phyloP scores from a whole-genome alignment of 2,113 vertebrate species.

The Phrynocephalus versicolor region DNA sequence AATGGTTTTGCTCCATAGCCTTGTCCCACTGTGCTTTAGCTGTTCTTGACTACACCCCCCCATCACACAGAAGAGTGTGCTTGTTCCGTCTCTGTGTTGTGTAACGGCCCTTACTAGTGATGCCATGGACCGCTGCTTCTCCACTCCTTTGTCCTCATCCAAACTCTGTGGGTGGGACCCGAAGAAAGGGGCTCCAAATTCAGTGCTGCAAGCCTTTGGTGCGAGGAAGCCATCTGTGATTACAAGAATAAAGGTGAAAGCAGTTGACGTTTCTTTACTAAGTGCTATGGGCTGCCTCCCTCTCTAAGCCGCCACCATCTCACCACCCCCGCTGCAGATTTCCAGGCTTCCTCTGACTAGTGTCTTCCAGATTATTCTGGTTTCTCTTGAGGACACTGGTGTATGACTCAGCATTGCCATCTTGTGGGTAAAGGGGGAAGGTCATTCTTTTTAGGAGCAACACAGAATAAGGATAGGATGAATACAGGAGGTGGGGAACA shows the following conservation, averaged over 20 bases:
- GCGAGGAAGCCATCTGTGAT: neutral
- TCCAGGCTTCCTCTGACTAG: neutral
- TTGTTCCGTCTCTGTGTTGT: neutral
- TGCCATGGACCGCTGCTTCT: neutral
- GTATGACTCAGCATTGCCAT: constrained; percentile 4
- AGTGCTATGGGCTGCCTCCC: too few species aligned
- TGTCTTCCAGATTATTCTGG: constrained; percentile 17
- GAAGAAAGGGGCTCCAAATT: neutral
- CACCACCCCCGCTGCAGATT: too few species aligned
- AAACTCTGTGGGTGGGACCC: neutral
- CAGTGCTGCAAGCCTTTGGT: neutral
- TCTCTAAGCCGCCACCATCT: too few species aligned
- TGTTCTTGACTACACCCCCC: neutral
- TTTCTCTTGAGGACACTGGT: neutral
- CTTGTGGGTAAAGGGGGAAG: constrained; percentile 7
- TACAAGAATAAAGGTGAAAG: neutral
- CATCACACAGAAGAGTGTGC: neutral
- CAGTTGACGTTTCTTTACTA: neutral
- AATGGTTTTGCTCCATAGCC: neutral
- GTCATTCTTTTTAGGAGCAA: neutral
- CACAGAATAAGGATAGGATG: too few species aligned
- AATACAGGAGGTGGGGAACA: too few species aligned
- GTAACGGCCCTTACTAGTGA: neutral
- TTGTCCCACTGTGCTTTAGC: neutral
- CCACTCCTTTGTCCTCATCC: neutral